Conservation (phyloP, 2,888 invertebrate species). For the Clivina fossor region DNA sequence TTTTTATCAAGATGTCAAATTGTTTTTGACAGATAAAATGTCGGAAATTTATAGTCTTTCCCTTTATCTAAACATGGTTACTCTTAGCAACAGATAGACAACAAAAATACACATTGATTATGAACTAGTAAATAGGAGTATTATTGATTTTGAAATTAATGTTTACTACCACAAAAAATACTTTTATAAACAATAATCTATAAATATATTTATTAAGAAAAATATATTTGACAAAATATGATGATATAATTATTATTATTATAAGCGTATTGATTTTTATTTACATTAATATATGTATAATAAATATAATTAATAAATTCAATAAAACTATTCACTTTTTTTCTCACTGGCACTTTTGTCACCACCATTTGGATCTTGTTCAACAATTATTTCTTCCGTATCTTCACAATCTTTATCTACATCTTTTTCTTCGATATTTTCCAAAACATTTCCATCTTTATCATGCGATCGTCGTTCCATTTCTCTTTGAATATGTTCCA, state of each 20-base stretch:
- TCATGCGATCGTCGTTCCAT: slow-evolving; percentile 2
- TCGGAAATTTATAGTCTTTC: slow-evolving; percentile 13
- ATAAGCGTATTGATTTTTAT: too few species aligned
- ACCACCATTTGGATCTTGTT: slow-evolving; percentile 1
- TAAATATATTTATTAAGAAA: too few species aligned
- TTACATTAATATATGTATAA: too few species aligned
- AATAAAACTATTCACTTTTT: slow-evolving; percentile 37
- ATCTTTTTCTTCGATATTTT: slow-evolving; percentile 44
- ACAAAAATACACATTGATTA: slow-evolving; percentile 26
- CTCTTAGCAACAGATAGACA: slow-evolving; percentile 26
- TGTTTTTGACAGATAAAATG: slow-evolving; percentile 9
- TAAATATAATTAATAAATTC: too few species aligned
- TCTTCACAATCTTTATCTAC: slow-evolving; percentile 21
- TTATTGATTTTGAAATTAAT: too few species aligned
- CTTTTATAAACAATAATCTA: too few species aligned
- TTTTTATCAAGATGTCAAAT: not conserved
- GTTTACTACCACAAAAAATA: too few species aligned
- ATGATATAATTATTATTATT: too few species aligned
- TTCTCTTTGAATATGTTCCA: slow-evolving; percentile 46
- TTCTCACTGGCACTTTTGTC: slow-evolving; percentile 33
- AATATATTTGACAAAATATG: too few species aligned
- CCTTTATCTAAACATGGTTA: slow-evolving; percentile 18
- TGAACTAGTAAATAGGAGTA: too few species aligned
- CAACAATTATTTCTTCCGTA: slow-evolving; percentile 13
- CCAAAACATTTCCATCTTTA: slow-evolving; percentile 17